These are phyloP conservation scores for Drosophila ochracea DNA, from an alignment of 2,888 invertebrate species.

Conservation along the genomic window DNA sequence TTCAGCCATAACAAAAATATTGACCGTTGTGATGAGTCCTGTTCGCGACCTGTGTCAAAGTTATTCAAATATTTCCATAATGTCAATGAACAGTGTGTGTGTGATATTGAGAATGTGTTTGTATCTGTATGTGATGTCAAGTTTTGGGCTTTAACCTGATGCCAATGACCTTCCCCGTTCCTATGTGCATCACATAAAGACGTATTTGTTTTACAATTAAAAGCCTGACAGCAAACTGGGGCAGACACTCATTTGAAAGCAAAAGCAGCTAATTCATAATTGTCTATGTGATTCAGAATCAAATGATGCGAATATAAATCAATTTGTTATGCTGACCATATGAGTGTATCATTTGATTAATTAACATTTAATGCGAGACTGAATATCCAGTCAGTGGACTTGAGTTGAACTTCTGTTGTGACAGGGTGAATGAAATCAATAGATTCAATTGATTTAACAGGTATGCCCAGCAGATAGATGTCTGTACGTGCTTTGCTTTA, in stretches of 20 bases:
- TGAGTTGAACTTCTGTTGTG: slow-evolving; percentile 21
- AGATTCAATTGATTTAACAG: slow-evolving; percentile 17
- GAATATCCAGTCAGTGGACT: slow-evolving; percentile 33
- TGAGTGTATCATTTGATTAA: slow-evolving; percentile 1
- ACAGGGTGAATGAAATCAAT: slow-evolving; percentile 1
- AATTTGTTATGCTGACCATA: slow-evolving; percentile 29
- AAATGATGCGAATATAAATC: slow-evolving; percentile 36
- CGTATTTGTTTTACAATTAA: slow-evolving; percentile 30
- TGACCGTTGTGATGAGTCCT: not conserved
- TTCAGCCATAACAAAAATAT: not conserved
- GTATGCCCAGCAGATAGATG: slow-evolving; percentile 2
- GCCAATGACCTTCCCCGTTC: slow-evolving; percentile 38
- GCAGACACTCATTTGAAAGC: not conserved
- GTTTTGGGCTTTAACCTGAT: slow-evolving; percentile 9
- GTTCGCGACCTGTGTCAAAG: not conserved
- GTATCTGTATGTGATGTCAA: not conserved
- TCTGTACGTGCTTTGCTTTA: slow-evolving; percentile 15
- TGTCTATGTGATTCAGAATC: not conserved
- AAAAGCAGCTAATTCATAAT: slow-evolving; percentile 16
- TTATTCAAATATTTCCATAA: slow-evolving; percentile 3
- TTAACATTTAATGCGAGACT: slow-evolving; percentile 17
- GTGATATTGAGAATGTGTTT: not conserved
- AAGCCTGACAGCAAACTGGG: slow-evolving; percentile 2
- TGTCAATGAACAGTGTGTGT: slow-evolving; percentile 4
- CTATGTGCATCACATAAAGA: not conserved